phyloP scores from a whole-genome alignment of 1,140 invertebrate species.

The Drosophila lowei region DNA sequence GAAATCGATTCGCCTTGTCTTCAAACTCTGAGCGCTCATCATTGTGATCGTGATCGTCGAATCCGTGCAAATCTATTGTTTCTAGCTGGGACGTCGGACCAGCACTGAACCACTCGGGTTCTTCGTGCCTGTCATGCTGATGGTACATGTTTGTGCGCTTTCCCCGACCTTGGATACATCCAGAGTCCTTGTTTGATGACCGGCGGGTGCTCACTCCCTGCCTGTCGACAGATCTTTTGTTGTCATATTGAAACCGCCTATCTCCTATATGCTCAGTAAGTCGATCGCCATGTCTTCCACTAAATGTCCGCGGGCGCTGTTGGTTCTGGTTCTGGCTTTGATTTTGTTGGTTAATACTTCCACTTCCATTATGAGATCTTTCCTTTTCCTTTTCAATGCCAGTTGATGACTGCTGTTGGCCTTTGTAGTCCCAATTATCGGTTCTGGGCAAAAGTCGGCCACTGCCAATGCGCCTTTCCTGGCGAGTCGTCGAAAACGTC shows the following conservation, averaged over 20 bases:
- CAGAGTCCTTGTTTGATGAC: constrained; percentile 49
- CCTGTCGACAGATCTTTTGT: constrained; percentile 34
- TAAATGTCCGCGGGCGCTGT: constrained; percentile 34
- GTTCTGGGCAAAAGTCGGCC: constrained; percentile 88
- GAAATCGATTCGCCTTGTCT: constrained; percentile 1
- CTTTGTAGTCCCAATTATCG: constrained; percentile 85
- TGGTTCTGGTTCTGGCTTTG: constrained; percentile 2
- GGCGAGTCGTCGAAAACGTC: constrained; percentile 34
- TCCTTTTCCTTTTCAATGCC: constrained; percentile 51
- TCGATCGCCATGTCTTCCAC: constrained; percentile 28
- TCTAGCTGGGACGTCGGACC: constrained; percentile 95
- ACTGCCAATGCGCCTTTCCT: constrained; percentile 88
- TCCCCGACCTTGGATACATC: constrained; percentile 26
- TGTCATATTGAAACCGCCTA: constrained; percentile 37
- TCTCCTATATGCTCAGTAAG: constrained; percentile 23
- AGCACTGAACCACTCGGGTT: constrained; percentile 91
- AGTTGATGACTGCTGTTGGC: constrained; percentile 49
- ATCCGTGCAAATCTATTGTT: constrained; percentile 96
- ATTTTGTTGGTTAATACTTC: constrained; percentile 7
- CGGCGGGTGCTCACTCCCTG: constrained; percentile 31
- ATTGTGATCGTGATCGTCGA: constrained; percentile 88
- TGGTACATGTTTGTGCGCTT: constrained; percentile 83
- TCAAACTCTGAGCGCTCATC: constrained; percentile 73
- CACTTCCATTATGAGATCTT: constrained; percentile 36
- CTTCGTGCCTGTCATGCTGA: constrained; percentile 85